Percentiles rank a stretch among this genome's conserved stretches.
phyloP scores from a whole-genome alignment of 1,140 invertebrate genomes.

The Drosophila kohkoa region DNA sequence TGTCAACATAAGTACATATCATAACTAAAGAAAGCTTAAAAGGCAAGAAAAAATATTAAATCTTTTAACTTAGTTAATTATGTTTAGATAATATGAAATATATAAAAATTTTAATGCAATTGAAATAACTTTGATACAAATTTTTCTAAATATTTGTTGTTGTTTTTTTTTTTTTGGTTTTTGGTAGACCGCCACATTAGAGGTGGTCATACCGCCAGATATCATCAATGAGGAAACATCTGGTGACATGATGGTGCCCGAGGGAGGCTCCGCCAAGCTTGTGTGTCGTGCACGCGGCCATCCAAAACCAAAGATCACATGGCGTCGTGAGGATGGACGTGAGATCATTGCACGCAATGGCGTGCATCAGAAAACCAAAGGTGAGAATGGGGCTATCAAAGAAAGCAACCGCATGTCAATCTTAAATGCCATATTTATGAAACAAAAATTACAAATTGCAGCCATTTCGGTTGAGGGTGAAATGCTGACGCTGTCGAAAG shows the following conservation, averaged over 20 bases:
- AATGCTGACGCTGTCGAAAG: slow-evolving; percentile 90
- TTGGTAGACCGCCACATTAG: slow-evolving; percentile 91
- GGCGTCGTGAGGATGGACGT: slow-evolving; percentile 94
- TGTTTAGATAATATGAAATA: too few relatives aligned
- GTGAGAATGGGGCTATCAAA: slow-evolving; percentile 83
- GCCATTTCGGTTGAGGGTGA: slow-evolving; percentile 90
- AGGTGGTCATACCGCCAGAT: slow-evolving; percentile 96
- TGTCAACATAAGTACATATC: too few relatives aligned
- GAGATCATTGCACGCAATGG: slow-evolving; percentile 91
- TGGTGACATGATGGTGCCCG: slow-evolving; percentile 95
- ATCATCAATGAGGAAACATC: slow-evolving; percentile 95
- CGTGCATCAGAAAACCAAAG: slow-evolving; percentile 89
- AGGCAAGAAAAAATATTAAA: too few relatives aligned
- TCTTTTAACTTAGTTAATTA: too few relatives aligned
- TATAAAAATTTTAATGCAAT: background rate
- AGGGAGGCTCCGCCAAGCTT: slow-evolving; percentile 94
- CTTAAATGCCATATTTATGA: background rate
- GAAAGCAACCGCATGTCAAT: slow-evolving; percentile 51
- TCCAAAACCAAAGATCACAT: slow-evolving; percentile 93
- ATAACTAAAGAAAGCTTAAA: too few relatives aligned
- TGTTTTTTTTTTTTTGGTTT: background rate
- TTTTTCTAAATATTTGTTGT: background rate
- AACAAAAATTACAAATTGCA: slow-evolving; percentile 63
- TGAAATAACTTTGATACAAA: background rate
- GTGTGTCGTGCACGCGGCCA: slow-evolving; percentile 94